Conservation (phyloP, 2,888 invertebrate genomes). For the Hymenopus coronatus region DNA sequence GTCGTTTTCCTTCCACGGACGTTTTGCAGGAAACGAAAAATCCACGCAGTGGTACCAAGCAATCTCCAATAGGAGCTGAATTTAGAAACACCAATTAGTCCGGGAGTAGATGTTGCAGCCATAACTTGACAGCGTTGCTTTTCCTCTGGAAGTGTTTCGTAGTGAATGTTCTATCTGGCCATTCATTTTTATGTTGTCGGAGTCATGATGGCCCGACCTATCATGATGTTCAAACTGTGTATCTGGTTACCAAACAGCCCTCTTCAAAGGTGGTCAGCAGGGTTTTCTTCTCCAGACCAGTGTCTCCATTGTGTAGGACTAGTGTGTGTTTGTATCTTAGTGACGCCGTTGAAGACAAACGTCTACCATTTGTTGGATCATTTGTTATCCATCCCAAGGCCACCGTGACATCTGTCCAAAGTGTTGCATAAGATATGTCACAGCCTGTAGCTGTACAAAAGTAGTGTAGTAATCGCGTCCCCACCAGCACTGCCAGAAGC, state of each 20-base stretch:
- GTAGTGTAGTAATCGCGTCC: background rate
- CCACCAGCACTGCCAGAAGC: background rate
- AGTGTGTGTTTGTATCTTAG: background rate
- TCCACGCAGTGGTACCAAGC: background rate
- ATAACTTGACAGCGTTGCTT: too few species aligned
- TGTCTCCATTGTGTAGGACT: background rate
- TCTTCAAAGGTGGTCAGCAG: background rate
- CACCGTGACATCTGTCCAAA: too few species aligned
- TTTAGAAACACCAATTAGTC: too few species aligned
- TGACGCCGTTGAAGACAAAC: background rate
- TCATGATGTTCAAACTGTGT: background rate
- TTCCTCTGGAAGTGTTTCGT: too few species aligned
- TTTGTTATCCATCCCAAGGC: background rate
- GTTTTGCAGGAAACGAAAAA: background rate
- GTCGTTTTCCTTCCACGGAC: background rate
- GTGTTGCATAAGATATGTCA: background rate
- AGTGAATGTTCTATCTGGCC: too few species aligned
- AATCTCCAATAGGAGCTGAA: slow-evolving; percentile 1
- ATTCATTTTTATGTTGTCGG: too few species aligned
- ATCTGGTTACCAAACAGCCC: background rate
- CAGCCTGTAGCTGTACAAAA: background rate
- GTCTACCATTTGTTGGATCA: background rate
- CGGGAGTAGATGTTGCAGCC: too few species aligned
- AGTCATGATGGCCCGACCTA: background rate
- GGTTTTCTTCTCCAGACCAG: background rate